Evolutionary conservation across 2,113 vertebrate genomes (phyloP).

Genomic region (Theristicus caerulescens): DNA sequence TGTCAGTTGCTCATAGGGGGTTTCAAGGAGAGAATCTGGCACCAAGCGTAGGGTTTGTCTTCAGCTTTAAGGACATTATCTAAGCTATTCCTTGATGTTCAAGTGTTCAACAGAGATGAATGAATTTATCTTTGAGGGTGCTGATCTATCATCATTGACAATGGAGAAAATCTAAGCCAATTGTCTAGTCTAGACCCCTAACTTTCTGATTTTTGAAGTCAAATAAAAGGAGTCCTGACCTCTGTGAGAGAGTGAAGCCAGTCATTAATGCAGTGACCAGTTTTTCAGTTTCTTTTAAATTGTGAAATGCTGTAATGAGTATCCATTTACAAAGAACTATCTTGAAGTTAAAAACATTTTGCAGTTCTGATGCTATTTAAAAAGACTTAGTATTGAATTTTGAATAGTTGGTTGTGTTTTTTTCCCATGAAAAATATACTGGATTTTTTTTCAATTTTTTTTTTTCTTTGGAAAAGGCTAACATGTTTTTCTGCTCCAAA

Average conservation of each 20-base stretch:
- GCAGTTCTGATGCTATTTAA: background rate
- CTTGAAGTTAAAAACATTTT: background rate
- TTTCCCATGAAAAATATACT: background rate
- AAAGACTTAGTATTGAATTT: background rate
- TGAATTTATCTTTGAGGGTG: background rate
- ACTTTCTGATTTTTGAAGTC: background rate
- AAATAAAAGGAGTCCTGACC: background rate
- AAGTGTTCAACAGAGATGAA: background rate
- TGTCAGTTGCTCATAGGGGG: background rate
- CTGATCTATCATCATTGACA: background rate
- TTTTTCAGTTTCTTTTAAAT: background rate
- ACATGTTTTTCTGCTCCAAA: background rate
- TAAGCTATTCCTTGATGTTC: background rate
- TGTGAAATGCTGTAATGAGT: background rate
- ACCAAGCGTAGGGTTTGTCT: background rate
- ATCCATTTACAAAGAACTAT: background rate
- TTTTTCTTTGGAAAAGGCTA: background rate
- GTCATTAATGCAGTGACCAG: background rate
- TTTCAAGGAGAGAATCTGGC: background rate
- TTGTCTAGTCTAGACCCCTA: background rate
- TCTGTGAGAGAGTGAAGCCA: background rate
- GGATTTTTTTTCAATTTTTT: background rate
- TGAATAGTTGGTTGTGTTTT: background rate
- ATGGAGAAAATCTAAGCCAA: background rate
- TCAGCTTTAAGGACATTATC: background rate